Evolutionary conservation across 2,113 vertebrate species (phyloP).

Genomic region (Gnathonemus longibarbis): DNA sequence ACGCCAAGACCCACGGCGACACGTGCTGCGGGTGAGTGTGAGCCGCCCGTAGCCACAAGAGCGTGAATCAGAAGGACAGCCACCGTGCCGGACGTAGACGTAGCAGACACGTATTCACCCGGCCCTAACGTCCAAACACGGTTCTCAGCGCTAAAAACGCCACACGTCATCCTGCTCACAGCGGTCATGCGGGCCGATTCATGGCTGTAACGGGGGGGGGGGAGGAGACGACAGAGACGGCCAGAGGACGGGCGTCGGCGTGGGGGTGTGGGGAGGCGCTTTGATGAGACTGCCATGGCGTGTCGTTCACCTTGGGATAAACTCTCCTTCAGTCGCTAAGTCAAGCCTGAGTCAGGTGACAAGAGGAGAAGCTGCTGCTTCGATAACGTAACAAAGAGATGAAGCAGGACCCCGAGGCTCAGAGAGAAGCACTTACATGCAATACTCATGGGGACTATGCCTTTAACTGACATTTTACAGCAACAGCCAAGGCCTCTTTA

Average conservation of each 20-base stretch:
- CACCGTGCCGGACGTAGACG: not conserved
- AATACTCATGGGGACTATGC: not conserved
- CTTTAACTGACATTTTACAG: not conserved
- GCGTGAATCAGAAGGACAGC: not conserved
- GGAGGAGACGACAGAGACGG: not conserved
- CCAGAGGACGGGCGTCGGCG: not conserved
- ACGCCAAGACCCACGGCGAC: not conserved
- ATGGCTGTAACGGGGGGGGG: not conserved
- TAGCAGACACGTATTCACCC: not conserved
- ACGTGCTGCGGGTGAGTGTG: not conserved
- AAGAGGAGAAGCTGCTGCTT: not conserved
- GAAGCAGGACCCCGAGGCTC: not conserved
- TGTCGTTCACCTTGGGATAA: not conserved
- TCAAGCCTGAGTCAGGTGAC: not conserved
- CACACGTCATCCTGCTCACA: not conserved
- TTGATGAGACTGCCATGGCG: not conserved
- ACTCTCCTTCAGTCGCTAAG: not conserved
- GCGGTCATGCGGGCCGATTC: not conserved
- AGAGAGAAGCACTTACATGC: not conserved
- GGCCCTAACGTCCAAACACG: not conserved
- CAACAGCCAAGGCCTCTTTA: not conserved
- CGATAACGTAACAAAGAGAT: not conserved
- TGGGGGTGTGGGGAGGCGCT: not conserved
- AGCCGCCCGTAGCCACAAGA: not conserved
- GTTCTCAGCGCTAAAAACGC: not conserved